Evolutionary conservation across 2,888 invertebrate species (phyloP).

Genomic region (Lithophane ornitopus): DNA sequence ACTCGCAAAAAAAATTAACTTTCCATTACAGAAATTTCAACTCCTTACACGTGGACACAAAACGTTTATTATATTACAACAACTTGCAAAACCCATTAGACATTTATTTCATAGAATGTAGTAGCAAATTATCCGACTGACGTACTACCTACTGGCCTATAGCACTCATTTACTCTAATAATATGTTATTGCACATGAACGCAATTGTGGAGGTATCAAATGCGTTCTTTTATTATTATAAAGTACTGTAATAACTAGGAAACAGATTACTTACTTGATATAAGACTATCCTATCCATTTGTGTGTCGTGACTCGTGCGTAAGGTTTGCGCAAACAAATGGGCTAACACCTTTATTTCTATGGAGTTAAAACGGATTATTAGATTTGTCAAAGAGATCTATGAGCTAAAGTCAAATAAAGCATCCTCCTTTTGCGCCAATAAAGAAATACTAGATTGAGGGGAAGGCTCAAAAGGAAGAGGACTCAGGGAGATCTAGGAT

Average conservation of each 20-base stretch:
- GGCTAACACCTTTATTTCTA: background rate
- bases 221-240: conserved; percentile 10
- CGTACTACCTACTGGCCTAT: conserved; percentile 23
- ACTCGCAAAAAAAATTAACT: background rate
- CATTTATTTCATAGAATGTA: conserved; percentile 19
- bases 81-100: conserved; percentile 32
- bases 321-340: background rate
- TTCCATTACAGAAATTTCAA: background rate
- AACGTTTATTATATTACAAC: background rate
- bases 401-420: background rate
- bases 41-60: background rate
- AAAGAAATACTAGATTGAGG: background rate
- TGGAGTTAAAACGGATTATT: background rate
- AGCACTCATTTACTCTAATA: conserved; percentile 51
- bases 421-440: background rate
- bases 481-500: background rate
- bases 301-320: background rate
- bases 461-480: background rate
- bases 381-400: background rate
- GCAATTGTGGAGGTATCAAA: conserved; percentile 29
- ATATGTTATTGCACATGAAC: conserved; percentile 46
- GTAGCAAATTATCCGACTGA: conserved; percentile 36
- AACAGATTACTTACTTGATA: background rate
- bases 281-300: background rate
- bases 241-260: conserved; percentile 1